Conservation (phyloP, 2,797 vertebrate genomes). For the Takifugu rubripes region DNA sequence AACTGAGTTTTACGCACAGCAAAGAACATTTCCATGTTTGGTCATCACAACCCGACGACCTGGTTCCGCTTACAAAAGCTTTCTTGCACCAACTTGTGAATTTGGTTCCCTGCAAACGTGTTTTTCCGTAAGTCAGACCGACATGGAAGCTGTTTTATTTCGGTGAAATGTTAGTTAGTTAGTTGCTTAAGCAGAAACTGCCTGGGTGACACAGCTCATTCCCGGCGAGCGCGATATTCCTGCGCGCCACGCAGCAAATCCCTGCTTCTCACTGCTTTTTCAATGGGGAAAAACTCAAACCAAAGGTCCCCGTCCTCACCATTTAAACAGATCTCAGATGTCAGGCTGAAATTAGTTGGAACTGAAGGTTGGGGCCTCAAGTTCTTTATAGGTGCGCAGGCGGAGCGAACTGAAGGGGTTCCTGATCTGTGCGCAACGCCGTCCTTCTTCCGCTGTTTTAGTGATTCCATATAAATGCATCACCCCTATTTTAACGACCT, state of each 20-base stretch:
- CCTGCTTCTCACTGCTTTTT: not conserved
- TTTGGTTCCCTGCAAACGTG: too few relatives aligned
- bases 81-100: not conserved
- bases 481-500: too few relatives aligned
- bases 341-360: slow-evolving; percentile 13
- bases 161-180: too few relatives aligned
- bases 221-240: too few relatives aligned
- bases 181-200: not conserved
- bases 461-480: too few relatives aligned
- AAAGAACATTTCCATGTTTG: slow-evolving; percentile 45
- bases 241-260: not conserved
- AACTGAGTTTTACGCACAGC: slow-evolving; percentile 19
- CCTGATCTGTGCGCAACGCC: not conserved
- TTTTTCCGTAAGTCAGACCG: not conserved
- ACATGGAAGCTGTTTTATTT: not conserved
- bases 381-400: slow-evolving; percentile 8
- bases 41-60: slow-evolving; percentile 26
- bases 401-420: not conserved
- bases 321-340: slow-evolving; percentile 5
- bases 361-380: not conserved
- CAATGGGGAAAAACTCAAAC: not conserved
- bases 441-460: not conserved
- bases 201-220: slow-evolving; percentile 1
- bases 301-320: not conserved
- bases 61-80: not conserved